phyloP scores from a whole-genome alignment of 2,797 vertebrate species.

The Valencia hispanica region DNA sequence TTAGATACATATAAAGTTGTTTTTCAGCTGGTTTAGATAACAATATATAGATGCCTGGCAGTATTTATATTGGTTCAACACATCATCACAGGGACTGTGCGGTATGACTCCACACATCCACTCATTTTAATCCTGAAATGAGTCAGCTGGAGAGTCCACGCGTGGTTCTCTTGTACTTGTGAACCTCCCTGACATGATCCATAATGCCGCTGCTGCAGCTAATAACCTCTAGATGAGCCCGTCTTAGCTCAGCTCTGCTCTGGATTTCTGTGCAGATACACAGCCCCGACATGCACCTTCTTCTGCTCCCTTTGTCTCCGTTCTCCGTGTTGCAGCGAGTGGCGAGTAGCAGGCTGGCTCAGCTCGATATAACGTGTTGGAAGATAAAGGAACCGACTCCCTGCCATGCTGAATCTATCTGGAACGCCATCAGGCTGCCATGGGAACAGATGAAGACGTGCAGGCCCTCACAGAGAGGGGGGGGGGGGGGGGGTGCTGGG shows the following conservation, averaged over 20 bases:
- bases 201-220: conserved; percentile 36
- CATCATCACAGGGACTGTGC: conserved; percentile 9
- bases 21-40: conserved; percentile 3
- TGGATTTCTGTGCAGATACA: conserved; percentile 38
- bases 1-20: background rate
- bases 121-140: conserved; percentile 36
- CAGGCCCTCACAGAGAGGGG: conserved; percentile 65
- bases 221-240: conserved; percentile 47
- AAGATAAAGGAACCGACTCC: conserved; percentile 77
- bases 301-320: conserved; percentile 54
- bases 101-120: conserved; percentile 18
- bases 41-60: background rate
- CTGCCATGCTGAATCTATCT: conserved; percentile 72
- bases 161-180: conserved; percentile 33
- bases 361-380: conserved; percentile 64
- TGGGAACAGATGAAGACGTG: conserved; percentile 82
- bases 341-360: conserved; percentile 43
- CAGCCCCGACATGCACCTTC: conserved; percentile 52
- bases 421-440: conserved; percentile 74
- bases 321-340: conserved; percentile 47
- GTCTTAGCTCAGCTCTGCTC: conserved; percentile 30
- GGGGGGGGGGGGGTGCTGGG: conserved; percentile 67
- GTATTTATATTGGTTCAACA: conserved; percentile 7
- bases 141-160: conserved; percentile 50
- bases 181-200: conserved; percentile 41